Percentiles rank a stretch among this genome's conserved stretches.
Conservation (phyloP, 2,888 invertebrate species). For the Liodrosophila aerea region DNA sequence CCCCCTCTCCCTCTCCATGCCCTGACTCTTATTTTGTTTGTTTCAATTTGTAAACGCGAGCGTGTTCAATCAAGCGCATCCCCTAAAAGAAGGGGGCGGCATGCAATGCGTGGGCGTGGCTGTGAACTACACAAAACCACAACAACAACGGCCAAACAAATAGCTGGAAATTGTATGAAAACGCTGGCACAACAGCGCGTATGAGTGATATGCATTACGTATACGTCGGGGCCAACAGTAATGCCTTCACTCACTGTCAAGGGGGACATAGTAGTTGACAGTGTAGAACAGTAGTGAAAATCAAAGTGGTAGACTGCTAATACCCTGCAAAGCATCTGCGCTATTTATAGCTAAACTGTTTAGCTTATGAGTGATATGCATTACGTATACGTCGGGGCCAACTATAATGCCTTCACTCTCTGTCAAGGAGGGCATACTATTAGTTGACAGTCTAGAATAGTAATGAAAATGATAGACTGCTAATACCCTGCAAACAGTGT, state of each 20-base stretch:
- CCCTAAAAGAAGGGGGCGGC: constrained; percentile 7
- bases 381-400: no score
- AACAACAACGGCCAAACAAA: constrained; percentile 1
- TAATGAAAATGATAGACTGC: background rate
- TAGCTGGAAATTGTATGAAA: constrained; percentile 4
- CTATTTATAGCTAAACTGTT: background rate
- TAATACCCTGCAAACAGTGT: constrained; percentile 10
- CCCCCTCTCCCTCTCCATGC: no score
- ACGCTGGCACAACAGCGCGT: constrained; percentile 35
- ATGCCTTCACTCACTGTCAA: constrained; percentile 56
- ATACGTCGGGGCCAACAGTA: constrained; percentile 49
- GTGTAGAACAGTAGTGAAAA: no score
- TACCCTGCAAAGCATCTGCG: constrained; percentile 8
- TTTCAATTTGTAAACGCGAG: constrained; percentile 30
- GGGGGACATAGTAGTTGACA: constrained; percentile 8
- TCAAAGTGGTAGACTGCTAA: background rate
- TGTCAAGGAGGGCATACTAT: no score
- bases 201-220: constrained; percentile 63
- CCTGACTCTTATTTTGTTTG: constrained; percentile 9
- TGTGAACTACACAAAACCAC: constrained; percentile 16
- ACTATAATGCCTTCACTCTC: no score
- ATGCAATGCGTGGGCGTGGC: constrained; percentile 31
- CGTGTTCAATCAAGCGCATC: constrained; percentile 68
- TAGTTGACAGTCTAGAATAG: background rate
- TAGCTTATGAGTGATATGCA: no score